These are phyloP conservation scores for Drosophila greeni DNA, from an alignment of 2,888 invertebrate genomes.

Conservation along the genomic window DNA sequence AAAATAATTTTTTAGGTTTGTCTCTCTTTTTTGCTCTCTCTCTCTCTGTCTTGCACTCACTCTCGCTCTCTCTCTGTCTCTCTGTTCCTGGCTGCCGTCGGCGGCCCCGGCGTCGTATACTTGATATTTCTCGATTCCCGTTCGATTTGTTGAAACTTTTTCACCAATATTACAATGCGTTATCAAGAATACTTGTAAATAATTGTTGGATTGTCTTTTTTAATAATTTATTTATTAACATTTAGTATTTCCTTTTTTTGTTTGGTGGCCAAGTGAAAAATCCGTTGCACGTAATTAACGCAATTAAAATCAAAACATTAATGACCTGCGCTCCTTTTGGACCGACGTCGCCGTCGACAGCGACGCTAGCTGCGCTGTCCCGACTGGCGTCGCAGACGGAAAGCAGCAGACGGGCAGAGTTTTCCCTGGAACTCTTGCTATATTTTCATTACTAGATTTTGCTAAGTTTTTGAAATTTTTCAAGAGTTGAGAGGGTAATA, in stretches of 20 bases:
- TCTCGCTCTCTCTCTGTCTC: not conserved
- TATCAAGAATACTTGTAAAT: constrained; percentile 8
- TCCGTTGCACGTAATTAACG: constrained; percentile 78
- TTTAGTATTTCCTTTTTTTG: constrained; percentile 2
- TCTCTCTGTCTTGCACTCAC: not conserved
- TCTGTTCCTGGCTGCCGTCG: constrained; percentile 9
- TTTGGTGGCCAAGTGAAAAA: constrained; percentile 64
- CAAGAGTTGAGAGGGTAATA: not conserved
- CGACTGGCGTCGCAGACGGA: constrained; percentile 7
- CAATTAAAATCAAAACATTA: constrained; percentile 79
- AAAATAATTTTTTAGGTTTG: constrained; percentile 8
- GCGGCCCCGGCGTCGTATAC: constrained; percentile 29
- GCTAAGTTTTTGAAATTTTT: not conserved
- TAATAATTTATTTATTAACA: not conserved
- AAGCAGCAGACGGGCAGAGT: constrained; percentile 8
- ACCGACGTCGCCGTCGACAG: constrained; percentile 44
- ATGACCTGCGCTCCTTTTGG: constrained; percentile 69
- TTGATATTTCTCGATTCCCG: constrained; percentile 17
- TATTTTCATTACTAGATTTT: not conserved
- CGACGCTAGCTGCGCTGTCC: constrained; percentile 34
- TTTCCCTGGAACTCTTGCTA: not conserved
- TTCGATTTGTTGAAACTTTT: constrained; percentile 17
- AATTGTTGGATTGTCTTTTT: constrained; percentile 10
- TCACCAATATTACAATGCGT: constrained; percentile 1
- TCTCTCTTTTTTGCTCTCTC: not conserved